Base-by-base conservation (phyloP, 2,888 invertebrate genomes). In the Ceriagrion tenellum region DNA sequence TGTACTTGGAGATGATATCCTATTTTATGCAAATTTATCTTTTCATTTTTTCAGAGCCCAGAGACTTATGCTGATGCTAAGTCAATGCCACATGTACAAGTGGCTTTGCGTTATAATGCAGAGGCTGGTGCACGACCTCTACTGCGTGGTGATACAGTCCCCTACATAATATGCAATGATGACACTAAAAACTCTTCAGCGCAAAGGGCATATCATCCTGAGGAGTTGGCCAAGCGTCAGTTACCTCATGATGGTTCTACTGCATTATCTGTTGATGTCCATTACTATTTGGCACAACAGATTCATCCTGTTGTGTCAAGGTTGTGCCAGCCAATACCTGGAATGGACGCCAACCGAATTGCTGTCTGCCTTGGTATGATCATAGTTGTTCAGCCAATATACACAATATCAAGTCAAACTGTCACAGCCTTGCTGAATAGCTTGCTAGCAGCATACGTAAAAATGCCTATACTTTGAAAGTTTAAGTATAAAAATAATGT, bases 81-180 rank as follows among this genome's bases (percentile, higher is more conserved):
- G 96, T 97, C 98, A 35, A 98, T 99, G 96, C 98, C 99, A 0
- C 99, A 99, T 97, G 99, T 99, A 0, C 98, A 98, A 96, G 99
- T 99, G n/a, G 99, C 99, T 0, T 96, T 99, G 95, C 97, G 99
- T 96, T 97, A 99, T 96, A 99, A 99, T 97, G 97, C 97, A 55
- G 98, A 98, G 96, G 16, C 63, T 47, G 98, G 98, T 89, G 98
- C 97, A 95, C 99, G 98, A 96, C 98, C 99, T 96, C 98, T 99
- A 96, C 98, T 98, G 96, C 98, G 98, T 96, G 99, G 99, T 0
- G 99, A 99, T 96, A 99, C 99, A 81, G 99, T 99, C 3, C 98
- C 99, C 23, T 99, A 99, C 96, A 98, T 99, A 3, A 99, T 99
- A 96, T 99, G 99, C 97, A 98, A 98, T 97, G 99, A 99, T 97